These are phyloP conservation scores for Ophiothrix spiculata DNA, from an alignment of 35 echinoderm and acorn worm species.

Conservation along the genomic window DNA sequence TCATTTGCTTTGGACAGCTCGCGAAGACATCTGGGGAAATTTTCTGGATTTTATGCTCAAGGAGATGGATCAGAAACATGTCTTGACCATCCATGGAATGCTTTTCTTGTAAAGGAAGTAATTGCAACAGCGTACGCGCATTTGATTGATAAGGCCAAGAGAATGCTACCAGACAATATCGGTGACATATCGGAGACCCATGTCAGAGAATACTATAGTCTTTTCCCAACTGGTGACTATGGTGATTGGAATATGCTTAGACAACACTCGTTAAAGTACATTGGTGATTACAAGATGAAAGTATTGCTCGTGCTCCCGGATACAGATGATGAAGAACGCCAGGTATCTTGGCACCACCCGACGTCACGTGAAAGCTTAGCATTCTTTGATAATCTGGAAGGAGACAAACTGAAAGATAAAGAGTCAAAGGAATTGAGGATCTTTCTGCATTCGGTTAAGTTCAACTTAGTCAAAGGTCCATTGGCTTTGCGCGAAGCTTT, in stretches of 20 bases:
- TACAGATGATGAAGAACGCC: neutral
- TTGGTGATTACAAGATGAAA: neutral
- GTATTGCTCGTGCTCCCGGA: neutral
- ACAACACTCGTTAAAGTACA: neutral
- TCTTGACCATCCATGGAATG: conserved; percentile 46
- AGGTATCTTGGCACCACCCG: neutral
- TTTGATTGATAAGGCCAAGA: neutral
- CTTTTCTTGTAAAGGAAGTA: conserved; percentile 13
- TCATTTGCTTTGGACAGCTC: conserved; percentile 68
- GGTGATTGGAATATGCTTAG: conserved; percentile 15
- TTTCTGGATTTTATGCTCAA: neutral
- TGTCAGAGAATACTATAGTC: neutral
- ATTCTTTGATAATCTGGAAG: conserved; percentile 19
- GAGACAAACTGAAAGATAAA: neutral
- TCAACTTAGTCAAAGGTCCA: neutral
- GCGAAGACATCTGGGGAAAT: conserved; percentile 50
- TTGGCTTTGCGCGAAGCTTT: neutral
- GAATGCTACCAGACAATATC: neutral
- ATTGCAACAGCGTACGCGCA: conserved; percentile 49
- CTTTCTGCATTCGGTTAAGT: neutral
- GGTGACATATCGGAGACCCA: neutral
- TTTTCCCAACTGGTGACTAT: conserved; percentile 8
- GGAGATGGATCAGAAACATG: conserved; percentile 32
- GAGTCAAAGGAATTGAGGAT: neutral
- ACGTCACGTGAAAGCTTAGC: neutral